These are phyloP conservation scores for Drosophila neoperkinsi DNA, from an alignment of 2,888 invertebrate genomes.

Conservation along the genomic window DNA sequence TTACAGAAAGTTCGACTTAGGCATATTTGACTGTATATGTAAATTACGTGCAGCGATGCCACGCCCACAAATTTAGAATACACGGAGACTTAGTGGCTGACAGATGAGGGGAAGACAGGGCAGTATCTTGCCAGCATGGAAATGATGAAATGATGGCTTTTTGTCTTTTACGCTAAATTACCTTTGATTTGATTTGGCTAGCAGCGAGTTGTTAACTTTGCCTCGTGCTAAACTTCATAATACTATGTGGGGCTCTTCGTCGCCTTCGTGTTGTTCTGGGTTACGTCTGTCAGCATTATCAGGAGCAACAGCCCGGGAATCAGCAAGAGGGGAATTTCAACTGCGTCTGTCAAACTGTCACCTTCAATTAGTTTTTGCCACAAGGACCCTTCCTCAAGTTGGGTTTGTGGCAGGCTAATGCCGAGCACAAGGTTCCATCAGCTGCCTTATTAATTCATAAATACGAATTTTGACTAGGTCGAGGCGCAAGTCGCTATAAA, in stretches of 20 bases:
- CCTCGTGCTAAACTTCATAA: neutral
- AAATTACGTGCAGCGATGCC: constrained; percentile 44
- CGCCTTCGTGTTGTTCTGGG: neutral
- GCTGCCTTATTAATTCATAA: constrained; percentile 76
- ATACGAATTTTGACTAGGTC: constrained; percentile 49
- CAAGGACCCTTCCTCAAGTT: constrained; percentile 20
- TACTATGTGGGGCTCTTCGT: neutral
- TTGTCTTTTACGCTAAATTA: constrained; percentile 80
- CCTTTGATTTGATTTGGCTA: constrained; percentile 76
- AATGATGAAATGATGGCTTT: constrained; percentile 75
- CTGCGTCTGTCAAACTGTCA: constrained; percentile 49
- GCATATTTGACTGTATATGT: neutral
- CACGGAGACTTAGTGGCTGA: neutral
- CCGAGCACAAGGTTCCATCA: constrained; percentile 50
- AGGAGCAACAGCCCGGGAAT: constrained; percentile 14
- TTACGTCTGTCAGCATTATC: constrained; percentile 36
- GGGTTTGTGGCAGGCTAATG: constrained; percentile 50
- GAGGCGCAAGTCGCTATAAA: constrained; percentile 45
- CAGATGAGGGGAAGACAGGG: neutral
- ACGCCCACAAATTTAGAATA: constrained; percentile 13
- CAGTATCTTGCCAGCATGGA: constrained; percentile 30
- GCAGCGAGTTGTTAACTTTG: constrained; percentile 50
- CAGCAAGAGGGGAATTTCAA: constrained; percentile 14
- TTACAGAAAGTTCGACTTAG: too few relatives aligned
- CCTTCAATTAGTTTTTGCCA: constrained; percentile 72